Evolutionary conservation across 2,888 invertebrate genomes (phyloP).

Genomic region (Phortica magna): DNA sequence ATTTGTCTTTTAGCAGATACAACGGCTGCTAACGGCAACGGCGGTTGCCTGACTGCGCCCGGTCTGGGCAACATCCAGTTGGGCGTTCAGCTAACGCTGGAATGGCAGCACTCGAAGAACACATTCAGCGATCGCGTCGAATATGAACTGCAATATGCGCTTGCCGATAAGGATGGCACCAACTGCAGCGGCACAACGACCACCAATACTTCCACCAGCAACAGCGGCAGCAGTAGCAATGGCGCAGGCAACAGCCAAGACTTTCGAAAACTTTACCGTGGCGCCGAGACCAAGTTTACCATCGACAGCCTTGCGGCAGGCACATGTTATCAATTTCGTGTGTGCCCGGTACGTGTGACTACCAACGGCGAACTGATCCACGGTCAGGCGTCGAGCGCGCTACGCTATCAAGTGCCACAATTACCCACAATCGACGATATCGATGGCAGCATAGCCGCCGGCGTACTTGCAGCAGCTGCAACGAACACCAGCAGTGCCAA

Average conservation of each 20-base stretch:
- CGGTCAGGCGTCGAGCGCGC: constrained; percentile 85
- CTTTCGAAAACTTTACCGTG: constrained; percentile 82
- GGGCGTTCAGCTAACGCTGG: constrained; percentile 79
- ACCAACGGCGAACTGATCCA: constrained; percentile 80
- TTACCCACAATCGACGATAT: constrained; percentile 63
- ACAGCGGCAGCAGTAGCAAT: constrained; percentile 43
- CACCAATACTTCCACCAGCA: constrained; percentile 33
- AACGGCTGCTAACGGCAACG: constrained; percentile 74
- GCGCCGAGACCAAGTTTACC: constrained; percentile 82
- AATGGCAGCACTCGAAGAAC: constrained; percentile 83
- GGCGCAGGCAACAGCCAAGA: constrained; percentile 57
- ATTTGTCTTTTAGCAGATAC: constrained; percentile 64
- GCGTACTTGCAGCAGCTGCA: constrained; percentile 45
- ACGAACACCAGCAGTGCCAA: constrained; percentile 46
- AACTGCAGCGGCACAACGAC: neutral
- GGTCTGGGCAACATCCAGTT: constrained; percentile 79
- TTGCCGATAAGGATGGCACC: constrained; percentile 78
- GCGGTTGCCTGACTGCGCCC: constrained; percentile 76
- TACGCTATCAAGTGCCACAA: constrained; percentile 78
- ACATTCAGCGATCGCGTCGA: constrained; percentile 83
- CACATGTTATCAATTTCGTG: constrained; percentile 87
- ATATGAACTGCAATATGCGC: constrained; percentile 86
- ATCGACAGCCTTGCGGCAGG: constrained; percentile 86
- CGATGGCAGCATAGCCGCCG: constrained; percentile 60
- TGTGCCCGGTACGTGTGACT: constrained; percentile 86